These are phyloP conservation scores for Apis florea DNA, from an alignment of 1,140 invertebrate species.

Conservation along the genomic window DNA sequence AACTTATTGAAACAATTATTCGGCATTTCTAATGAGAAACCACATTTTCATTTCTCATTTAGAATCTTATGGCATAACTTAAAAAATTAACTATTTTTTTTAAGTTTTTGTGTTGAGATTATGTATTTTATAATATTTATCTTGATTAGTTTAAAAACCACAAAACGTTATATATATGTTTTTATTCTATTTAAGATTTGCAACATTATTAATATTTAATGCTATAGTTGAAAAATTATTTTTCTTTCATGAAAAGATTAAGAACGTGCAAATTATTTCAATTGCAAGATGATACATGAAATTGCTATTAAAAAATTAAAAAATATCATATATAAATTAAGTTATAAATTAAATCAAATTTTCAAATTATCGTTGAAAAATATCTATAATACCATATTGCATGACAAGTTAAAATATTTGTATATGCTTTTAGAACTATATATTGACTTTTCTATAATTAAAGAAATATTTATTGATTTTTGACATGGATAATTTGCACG, in stretches of 20 bases:
- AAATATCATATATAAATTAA: slow-evolving; percentile 23
- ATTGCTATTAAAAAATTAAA: neutral
- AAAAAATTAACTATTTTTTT: neutral
- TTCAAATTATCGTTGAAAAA: slow-evolving; percentile 21
- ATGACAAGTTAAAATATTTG: slow-evolving; percentile 30
- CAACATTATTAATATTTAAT: slow-evolving; percentile 9
- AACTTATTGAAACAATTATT: neutral
- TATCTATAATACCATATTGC: neutral
- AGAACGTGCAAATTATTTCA: slow-evolving; percentile 38
- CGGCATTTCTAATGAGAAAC: neutral
- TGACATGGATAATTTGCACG: slow-evolving; percentile 33
- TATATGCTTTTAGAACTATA: slow-evolving; percentile 27
- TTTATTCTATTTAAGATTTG: slow-evolving; percentile 12
- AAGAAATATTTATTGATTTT: slow-evolving; percentile 2
- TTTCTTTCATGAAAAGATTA: neutral
- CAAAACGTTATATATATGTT: neutral
- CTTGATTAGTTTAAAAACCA: neutral
- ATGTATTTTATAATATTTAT: slow-evolving; percentile 3
- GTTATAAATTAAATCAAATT: slow-evolving; percentile 8
- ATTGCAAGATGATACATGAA: neutral
- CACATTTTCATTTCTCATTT: neutral
- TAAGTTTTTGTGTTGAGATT: neutral
- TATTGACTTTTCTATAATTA: slow-evolving; percentile 20
- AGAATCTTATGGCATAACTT: neutral
- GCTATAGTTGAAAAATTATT: neutral